phyloP scores from a whole-genome alignment of 1,140 invertebrate species.

The Euwallacea fornicatus region DNA sequence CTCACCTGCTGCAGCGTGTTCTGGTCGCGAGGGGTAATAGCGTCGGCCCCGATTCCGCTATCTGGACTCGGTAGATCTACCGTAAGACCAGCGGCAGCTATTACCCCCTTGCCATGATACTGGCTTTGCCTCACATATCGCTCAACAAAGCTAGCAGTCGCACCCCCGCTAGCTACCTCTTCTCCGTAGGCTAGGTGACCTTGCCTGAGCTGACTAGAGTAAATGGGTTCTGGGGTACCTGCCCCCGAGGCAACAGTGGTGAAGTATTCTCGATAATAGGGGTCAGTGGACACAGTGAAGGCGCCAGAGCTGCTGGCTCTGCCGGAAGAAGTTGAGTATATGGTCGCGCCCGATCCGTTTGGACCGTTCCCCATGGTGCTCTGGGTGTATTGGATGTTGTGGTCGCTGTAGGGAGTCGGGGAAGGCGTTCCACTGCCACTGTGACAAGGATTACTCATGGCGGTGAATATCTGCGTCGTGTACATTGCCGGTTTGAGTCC shows the following conservation, averaged over 20 bases:
- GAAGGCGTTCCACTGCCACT: slow-evolving; percentile 56
- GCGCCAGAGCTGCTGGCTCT: slow-evolving; percentile 48
- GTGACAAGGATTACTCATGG: slow-evolving; percentile 49
- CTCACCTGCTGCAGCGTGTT: slow-evolving; percentile 86
- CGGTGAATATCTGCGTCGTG: slow-evolving; percentile 56
- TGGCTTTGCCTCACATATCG: slow-evolving; percentile 59
- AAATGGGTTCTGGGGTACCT: slow-evolving; percentile 54
- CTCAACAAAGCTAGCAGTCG: slow-evolving; percentile 57
- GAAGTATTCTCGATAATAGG: slow-evolving; percentile 59
- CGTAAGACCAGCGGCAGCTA: slow-evolving; percentile 71
- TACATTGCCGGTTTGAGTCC: slow-evolving; percentile 57
- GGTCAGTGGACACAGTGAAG: slow-evolving; percentile 54
- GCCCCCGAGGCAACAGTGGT: slow-evolving; percentile 52
- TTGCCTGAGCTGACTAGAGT: slow-evolving; percentile 59
- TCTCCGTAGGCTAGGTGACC: slow-evolving; percentile 56
- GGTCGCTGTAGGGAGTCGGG: slow-evolving; percentile 61
- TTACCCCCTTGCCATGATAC: slow-evolving; percentile 59
- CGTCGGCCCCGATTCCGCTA: slow-evolving; percentile 87
- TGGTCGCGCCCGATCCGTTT: slow-evolving; percentile 40
- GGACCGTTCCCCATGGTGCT: slow-evolving; percentile 52
- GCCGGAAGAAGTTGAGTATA: slow-evolving; percentile 43
- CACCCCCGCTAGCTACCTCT: slow-evolving; percentile 50
- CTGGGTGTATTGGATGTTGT: slow-evolving; percentile 59
- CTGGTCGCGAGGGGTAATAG: slow-evolving; percentile 86
- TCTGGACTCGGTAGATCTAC: slow-evolving; percentile 91